Conservation (phyloP, 2,797 vertebrate species). For the Tolypeutes matacus region DNA sequence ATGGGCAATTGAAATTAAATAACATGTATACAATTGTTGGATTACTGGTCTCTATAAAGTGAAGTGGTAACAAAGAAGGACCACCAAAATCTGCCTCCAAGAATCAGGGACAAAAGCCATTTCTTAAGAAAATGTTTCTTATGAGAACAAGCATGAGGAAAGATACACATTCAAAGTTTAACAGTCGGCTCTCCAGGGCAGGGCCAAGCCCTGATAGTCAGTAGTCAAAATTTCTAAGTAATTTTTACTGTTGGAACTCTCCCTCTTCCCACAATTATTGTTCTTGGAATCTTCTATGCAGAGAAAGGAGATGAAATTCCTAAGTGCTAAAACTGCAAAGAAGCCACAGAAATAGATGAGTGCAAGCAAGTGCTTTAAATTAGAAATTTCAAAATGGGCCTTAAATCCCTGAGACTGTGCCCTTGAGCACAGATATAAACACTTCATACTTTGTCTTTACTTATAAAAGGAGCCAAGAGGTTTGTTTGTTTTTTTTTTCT, state of each 20-base stretch:
- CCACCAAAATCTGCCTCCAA: not conserved
- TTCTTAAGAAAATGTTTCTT: not conserved
- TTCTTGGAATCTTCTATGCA: conserved; percentile 51
- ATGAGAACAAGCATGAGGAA: conserved; percentile 12
- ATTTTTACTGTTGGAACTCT: conserved; percentile 13
- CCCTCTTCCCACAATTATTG: not conserved
- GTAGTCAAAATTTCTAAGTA: conserved; percentile 28
- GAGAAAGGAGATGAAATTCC: conserved; percentile 35
- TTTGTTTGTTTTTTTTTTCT: not conserved
- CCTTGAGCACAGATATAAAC: not conserved
- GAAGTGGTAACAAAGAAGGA: not conserved
- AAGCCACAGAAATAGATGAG: conserved; percentile 37
- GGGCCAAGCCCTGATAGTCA: not conserved
- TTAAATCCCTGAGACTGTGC: not conserved
- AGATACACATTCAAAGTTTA: not conserved
- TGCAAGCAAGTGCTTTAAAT: conserved; percentile 48
- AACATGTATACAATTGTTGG: not conserved
- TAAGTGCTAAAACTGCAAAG: conserved; percentile 40
- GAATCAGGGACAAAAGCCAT: not conserved
- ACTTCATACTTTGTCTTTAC: conserved; percentile 38
- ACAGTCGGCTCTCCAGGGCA: not conserved
- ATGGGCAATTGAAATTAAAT: not conserved
- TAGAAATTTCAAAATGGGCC: conserved; percentile 20
- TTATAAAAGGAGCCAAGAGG: conserved; percentile 35
- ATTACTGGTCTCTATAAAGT: not conserved